phyloP scores from a whole-genome alignment of 1,140 invertebrate genomes.

The Drosophila miranda region DNA sequence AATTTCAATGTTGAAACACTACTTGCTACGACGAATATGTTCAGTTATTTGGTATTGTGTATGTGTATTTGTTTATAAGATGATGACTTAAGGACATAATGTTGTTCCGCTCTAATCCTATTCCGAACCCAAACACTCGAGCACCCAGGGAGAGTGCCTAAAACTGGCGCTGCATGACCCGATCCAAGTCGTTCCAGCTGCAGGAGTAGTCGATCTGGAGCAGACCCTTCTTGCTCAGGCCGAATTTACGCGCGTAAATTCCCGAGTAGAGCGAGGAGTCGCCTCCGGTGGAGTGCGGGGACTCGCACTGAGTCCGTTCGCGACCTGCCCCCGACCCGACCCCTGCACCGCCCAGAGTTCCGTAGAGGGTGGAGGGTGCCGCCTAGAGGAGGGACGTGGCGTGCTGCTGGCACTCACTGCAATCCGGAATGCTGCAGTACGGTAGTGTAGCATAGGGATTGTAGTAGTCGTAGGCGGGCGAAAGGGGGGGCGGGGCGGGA shows the following conservation, averaged over 20 bases:
- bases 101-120: constrained; percentile 29
- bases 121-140: constrained; percentile 44
- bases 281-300: constrained; percentile 48
- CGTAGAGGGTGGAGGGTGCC: constrained; percentile 67
- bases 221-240: constrained; percentile 86
- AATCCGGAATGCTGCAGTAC: constrained; percentile 76
- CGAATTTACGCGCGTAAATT: constrained; percentile 83
- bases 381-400: constrained; percentile 64
- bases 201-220: constrained; percentile 88
- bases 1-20: constrained; percentile 22
- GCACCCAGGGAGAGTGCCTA: constrained; percentile 19
- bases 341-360: constrained; percentile 41
- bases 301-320: background rate
- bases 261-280: constrained; percentile 77
- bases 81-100: constrained; percentile 47
- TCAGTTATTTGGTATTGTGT: constrained; percentile 42
- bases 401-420: constrained; percentile 71
- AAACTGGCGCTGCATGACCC: constrained; percentile 83
- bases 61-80: constrained; percentile 9
- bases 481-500: constrained; percentile 75
- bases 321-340: constrained; percentile 6
- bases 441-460: constrained; percentile 76
- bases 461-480: constrained; percentile 77
- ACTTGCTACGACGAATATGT: constrained; percentile 45
- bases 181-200: constrained; percentile 86